These are phyloP conservation scores for Enoplosus armatus DNA, from an alignment of 2,797 vertebrate species.

Conservation along the genomic window DNA sequence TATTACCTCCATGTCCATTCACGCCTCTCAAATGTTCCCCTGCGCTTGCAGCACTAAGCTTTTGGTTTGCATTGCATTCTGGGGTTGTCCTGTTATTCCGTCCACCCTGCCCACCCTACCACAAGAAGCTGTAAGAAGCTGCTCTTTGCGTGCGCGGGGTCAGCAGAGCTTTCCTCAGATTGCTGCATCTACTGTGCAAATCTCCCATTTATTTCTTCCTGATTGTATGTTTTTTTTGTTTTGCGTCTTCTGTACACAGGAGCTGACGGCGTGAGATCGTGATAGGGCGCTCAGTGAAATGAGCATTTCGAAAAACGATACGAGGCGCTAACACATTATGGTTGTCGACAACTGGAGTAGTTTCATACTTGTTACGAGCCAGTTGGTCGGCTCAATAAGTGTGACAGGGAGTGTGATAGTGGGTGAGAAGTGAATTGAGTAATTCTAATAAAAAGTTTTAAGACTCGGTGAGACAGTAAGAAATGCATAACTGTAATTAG, in stretches of 20 bases:
- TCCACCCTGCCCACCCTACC: too few relatives aligned
- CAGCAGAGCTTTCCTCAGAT: slow-evolving; percentile 17
- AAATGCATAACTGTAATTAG: slow-evolving; percentile 85
- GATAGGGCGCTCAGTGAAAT: slow-evolving; percentile 45
- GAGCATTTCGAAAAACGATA: slow-evolving; percentile 44
- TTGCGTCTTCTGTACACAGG: slow-evolving; percentile 21
- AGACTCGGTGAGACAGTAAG: slow-evolving; percentile 70
- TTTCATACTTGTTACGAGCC: slow-evolving; percentile 67
- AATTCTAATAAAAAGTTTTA: slow-evolving; percentile 80
- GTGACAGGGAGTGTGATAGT: slow-evolving; percentile 65
- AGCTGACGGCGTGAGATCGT: slow-evolving; percentile 11
- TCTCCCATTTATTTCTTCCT: slow-evolving; percentile 19
- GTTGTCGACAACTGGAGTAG: slow-evolving; percentile 58
- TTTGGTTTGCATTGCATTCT: not conserved
- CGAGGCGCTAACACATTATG: slow-evolving; percentile 49
- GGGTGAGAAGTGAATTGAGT: slow-evolving; percentile 71
- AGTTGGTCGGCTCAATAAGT: slow-evolving; percentile 70
- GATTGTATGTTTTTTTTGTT: slow-evolving; percentile 18
- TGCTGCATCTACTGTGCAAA: slow-evolving; percentile 15
- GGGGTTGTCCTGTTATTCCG: slow-evolving; percentile 6
- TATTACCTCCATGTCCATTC: not conserved
- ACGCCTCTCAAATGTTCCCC: not conserved
- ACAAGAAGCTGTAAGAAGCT: too few relatives aligned
- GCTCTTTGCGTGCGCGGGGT: slow-evolving; percentile 1
- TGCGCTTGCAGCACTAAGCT: not conserved